phyloP scores from a whole-genome alignment of 2,888 invertebrate genomes.

The Aspidiotus rigidus region DNA sequence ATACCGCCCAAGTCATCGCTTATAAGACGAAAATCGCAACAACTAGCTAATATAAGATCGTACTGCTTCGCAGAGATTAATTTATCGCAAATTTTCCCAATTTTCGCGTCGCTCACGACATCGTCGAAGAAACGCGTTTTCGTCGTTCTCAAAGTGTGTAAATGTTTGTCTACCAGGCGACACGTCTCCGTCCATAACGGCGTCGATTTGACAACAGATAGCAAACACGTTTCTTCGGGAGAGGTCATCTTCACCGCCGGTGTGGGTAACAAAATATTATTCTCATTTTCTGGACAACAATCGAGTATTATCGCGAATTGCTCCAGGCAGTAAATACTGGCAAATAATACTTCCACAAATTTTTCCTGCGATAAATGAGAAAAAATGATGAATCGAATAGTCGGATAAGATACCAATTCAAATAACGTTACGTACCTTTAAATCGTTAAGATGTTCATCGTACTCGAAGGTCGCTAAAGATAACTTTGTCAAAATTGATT shows the following conservation, averaged over 20 bases:
- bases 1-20: not conserved
- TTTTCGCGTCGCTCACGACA: not conserved
- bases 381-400: no score
- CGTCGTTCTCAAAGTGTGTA: slow-evolving; percentile 1
- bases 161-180: not conserved
- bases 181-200: slow-evolving; percentile 16
- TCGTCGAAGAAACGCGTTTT: slow-evolving; percentile 7
- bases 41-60: slow-evolving; percentile 1
- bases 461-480: no score
- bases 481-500: no score
- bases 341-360: slow-evolving; percentile 42
- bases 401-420: no score
- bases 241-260: not conserved
- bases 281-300: slow-evolving; percentile 49
- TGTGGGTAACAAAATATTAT: not conserved
- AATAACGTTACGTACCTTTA: no score
- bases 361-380: no score
- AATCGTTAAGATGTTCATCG: no score
- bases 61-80: slow-evolving; percentile 10
- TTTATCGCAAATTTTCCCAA: slow-evolving; percentile 12
- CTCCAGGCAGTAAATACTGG: slow-evolving; percentile 51
- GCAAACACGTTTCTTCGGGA: no score
- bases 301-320: slow-evolving; percentile 60
- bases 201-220: not conserved
- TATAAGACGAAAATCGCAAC: not conserved